Percentiles rank a stretch among this genome's conserved stretches.
These are phyloP conservation scores for Barypeithes pellucidus DNA, from an alignment of 2,888 invertebrate species.

Conservation along the genomic window DNA sequence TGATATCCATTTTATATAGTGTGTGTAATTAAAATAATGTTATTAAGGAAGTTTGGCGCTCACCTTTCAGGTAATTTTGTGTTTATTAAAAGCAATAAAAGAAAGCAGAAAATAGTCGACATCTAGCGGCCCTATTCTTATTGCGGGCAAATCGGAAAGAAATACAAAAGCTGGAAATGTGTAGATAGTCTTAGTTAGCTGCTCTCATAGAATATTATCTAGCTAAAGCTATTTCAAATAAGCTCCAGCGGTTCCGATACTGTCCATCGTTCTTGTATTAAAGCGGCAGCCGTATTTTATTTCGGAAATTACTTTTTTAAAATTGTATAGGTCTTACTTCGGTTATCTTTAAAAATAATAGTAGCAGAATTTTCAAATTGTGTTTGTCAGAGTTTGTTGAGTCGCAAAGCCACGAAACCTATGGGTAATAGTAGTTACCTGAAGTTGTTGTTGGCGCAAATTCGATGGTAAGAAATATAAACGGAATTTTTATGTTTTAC, in stretches of 20 bases:
- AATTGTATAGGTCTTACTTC: constrained; percentile 9
- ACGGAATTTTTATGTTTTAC: too few species aligned
- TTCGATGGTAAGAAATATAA: too few species aligned
- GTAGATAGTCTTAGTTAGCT: constrained; percentile 44
- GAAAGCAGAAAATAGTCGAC: constrained; percentile 22
- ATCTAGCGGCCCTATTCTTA: constrained; percentile 40
- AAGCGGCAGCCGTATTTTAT: constrained; percentile 40
- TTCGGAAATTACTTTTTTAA: constrained; percentile 47
- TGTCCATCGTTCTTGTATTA: constrained; percentile 40
- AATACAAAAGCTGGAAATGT: constrained; percentile 44
- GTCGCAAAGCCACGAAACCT: too few species aligned
- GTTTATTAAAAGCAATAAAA: constrained; percentile 4
- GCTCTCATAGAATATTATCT: constrained; percentile 51
- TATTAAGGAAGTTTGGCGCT: too few species aligned
- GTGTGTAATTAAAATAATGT: too few species aligned
- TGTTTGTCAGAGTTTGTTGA: too few species aligned
- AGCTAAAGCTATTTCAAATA: constrained; percentile 49
- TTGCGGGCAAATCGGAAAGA: constrained; percentile 44
- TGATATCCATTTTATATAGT: constrained; percentile 8
- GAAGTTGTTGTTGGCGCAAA: too few species aligned
- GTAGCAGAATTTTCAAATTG: too few species aligned
- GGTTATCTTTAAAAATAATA: background rate
- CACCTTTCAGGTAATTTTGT: background rate
- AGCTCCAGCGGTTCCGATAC: constrained; percentile 45
- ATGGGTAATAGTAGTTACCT: too few species aligned